Conservation (phyloP, 1,140 invertebrate genomes). For the Littorina saxatilis region DNA sequence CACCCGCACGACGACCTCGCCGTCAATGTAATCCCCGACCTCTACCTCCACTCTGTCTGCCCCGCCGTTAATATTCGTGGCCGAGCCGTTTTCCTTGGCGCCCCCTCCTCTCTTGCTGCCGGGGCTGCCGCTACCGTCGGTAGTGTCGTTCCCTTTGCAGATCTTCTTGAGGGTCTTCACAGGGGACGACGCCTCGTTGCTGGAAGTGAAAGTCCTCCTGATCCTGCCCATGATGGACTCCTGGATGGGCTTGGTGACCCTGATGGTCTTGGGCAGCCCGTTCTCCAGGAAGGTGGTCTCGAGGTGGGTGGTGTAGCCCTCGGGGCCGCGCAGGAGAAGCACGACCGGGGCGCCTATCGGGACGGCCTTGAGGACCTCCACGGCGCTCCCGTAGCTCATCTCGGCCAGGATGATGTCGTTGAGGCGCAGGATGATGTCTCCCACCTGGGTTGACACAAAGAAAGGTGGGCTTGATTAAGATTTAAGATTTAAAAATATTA, state of each 20-base stretch:
- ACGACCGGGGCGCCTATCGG: constrained; percentile 59
- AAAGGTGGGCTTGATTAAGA: too few relatives aligned
- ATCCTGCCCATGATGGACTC: constrained; percentile 63
- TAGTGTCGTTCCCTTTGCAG: constrained; percentile 36
- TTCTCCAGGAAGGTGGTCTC: constrained; percentile 67
- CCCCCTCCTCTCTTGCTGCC: constrained; percentile 12
- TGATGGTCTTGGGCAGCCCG: constrained; percentile 62
- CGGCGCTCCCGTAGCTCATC: constrained; percentile 64
- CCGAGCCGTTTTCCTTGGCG: background rate
- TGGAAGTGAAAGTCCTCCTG: constrained; percentile 48
- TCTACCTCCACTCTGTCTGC: constrained; percentile 13
- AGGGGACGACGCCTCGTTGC: constrained; percentile 41
- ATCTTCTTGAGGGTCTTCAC: constrained; percentile 46
- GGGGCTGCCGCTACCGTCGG: constrained; percentile 4
- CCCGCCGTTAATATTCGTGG: constrained; percentile 16
- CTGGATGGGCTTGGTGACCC: constrained; percentile 63
- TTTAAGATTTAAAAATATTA: too few relatives aligned
- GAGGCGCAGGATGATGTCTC: constrained; percentile 68
- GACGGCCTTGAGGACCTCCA: constrained; percentile 65
- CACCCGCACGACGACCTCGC: background rate
- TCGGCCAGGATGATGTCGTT: constrained; percentile 67
- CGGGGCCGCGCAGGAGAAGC: constrained; percentile 63
- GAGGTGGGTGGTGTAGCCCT: constrained; percentile 66
- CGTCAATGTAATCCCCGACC: too few relatives aligned
- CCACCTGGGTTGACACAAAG: constrained; percentile 48